Evolutionary conservation across 2,113 vertebrate genomes (phyloP).

Genomic region (Desmodus rotundus): DNA sequence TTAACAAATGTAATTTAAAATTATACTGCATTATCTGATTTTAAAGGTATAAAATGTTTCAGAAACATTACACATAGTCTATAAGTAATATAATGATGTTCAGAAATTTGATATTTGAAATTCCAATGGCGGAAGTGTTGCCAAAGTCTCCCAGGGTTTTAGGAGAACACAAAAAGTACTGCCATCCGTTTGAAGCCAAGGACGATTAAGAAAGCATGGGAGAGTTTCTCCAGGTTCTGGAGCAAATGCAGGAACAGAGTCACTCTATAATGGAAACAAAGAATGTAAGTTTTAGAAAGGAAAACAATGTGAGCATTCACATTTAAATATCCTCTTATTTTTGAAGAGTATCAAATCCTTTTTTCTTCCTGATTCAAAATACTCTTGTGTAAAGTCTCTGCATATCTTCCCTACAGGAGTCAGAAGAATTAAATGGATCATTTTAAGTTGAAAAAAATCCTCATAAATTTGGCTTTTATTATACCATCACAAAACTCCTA

Average conservation of each 20-base stretch:
- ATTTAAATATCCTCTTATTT: neutral
- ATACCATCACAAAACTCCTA: neutral
- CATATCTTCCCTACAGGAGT: neutral
- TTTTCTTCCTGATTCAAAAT: neutral
- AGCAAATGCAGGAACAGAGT: neutral
- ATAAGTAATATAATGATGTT: neutral
- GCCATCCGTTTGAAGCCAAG: neutral
- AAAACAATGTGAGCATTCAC: neutral
- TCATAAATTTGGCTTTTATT: neutral
- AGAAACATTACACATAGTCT: neutral
- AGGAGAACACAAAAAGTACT: neutral
- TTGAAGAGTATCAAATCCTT: neutral
- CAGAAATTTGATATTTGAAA: neutral
- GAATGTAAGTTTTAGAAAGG: neutral
- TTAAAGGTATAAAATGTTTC: neutral
- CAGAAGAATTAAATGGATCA: neutral
- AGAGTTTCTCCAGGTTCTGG: neutral
- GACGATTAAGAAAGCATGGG: neutral
- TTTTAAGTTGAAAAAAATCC: neutral
- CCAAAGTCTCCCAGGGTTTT: neutral
- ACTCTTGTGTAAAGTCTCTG: neutral
- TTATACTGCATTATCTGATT: neutral
- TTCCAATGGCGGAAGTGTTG: neutral
- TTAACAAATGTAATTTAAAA: constrained; percentile 42
- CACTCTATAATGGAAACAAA: neutral